Conservation (phyloP, 2,113 vertebrate species). For the Hydropotes inermis region DNA sequence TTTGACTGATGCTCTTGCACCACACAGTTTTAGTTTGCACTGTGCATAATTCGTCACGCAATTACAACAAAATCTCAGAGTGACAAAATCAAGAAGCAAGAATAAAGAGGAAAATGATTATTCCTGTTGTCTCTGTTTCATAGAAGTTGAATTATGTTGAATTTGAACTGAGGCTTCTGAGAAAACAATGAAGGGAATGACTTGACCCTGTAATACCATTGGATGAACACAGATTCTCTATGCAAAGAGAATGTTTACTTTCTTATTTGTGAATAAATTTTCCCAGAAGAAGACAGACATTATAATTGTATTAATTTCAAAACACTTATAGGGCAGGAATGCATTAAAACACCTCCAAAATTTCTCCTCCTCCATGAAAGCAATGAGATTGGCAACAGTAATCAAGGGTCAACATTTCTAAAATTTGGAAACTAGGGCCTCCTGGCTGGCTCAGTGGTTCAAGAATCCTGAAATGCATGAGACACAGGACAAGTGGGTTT, state of each 20-base stretch:
- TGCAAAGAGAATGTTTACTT: not conserved
- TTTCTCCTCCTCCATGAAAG: not conserved
- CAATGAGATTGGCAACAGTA: not conserved
- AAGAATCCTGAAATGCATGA: not conserved
- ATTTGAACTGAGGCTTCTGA: not conserved
- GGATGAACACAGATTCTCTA: not conserved
- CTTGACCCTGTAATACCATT: not conserved
- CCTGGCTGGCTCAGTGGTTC: not conserved
- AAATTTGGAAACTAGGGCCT: not conserved
- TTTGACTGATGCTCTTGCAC: constrained; percentile 5
- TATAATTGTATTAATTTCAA: not conserved
- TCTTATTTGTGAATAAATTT: not conserved
- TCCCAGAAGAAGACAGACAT: not conserved
- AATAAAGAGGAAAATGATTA: not conserved
- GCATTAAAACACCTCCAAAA: not conserved
- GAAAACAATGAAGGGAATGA: not conserved
- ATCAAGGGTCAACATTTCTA: not conserved
- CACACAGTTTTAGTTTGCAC: not conserved
- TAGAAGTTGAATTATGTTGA: not conserved
- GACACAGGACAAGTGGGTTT: not conserved
- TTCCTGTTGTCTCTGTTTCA: not conserved
- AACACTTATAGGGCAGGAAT: not conserved
- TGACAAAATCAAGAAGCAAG: constrained; percentile 28
- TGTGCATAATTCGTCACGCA: not conserved
- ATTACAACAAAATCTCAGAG: not conserved